Evolutionary conservation across 1,140 invertebrate species (phyloP).

Genomic region (Pararge aegeria): DNA sequence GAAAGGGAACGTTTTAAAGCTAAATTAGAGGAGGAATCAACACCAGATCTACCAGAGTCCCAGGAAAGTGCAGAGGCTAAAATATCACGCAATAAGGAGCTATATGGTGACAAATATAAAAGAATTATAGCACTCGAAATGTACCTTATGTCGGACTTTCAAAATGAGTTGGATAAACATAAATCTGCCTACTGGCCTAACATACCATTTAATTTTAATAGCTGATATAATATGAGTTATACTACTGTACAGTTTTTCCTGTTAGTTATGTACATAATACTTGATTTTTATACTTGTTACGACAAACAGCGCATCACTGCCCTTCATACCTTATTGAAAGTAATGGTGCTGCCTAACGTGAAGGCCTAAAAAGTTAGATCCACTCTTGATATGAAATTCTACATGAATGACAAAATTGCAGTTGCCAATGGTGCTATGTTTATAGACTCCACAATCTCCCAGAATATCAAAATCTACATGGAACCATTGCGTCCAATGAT

Average conservation of each 20-base stretch:
- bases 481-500: too few species aligned
- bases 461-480: too few species aligned
- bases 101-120: slow-evolving; percentile 83
- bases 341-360: too few species aligned
- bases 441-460: too few species aligned
- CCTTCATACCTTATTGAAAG: too few species aligned
- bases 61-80: slow-evolving; percentile 46
- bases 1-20: slow-evolving; percentile 75
- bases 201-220: slow-evolving; percentile 83
- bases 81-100: slow-evolving; percentile 52
- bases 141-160: slow-evolving; percentile 83
- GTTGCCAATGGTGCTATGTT: too few species aligned
- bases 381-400: too few species aligned
- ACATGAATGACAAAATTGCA: too few species aligned
- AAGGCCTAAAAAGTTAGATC: too few species aligned
- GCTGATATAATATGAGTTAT: slow-evolving; percentile 14
- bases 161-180: slow-evolving; percentile 82
- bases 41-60: slow-evolving; percentile 30
- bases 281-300: slow-evolving; percentile 1
- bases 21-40: slow-evolving; percentile 49
- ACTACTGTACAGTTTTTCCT: not conserved
- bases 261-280: not conserved
- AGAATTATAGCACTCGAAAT: slow-evolving; percentile 88
- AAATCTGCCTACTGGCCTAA: slow-evolving; percentile 87
- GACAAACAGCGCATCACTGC: too few species aligned